Percentiles rank a stretch among this genome's conserved stretches.
phyloP scores from a whole-genome alignment of 2,888 invertebrate genomes.

The Chelonus formosanus region DNA sequence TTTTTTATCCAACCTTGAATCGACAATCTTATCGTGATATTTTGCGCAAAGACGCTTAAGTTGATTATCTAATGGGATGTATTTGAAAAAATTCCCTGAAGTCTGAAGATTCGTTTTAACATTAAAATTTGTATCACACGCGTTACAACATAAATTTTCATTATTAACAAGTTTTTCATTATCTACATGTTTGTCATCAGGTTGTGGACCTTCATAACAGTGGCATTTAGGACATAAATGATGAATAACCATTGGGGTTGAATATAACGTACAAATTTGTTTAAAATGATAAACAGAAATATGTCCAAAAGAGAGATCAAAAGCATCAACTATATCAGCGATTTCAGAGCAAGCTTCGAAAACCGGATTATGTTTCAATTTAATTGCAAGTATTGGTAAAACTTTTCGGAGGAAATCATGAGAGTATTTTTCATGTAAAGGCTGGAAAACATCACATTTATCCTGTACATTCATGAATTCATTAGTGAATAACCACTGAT shows the following conservation, averaged over 20 bases:
- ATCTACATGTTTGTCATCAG: too few species aligned
- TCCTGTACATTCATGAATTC: too few species aligned
- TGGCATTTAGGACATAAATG: constrained; percentile 16
- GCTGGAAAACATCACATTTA: too few species aligned
- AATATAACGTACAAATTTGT: constrained; percentile 18
- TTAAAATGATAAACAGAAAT: constrained; percentile 12
- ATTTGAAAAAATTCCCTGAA: neutral
- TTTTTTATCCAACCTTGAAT: neutral
- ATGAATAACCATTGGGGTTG: constrained; percentile 15
- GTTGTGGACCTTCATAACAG: neutral
- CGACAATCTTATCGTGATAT: neutral
- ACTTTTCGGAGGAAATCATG: too few species aligned
- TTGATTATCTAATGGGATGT: neutral
- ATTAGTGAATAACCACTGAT: too few species aligned
- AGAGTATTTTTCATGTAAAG: too few species aligned
- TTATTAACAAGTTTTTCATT: neutral
- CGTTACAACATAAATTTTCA: neutral
- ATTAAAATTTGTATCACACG: neutral
- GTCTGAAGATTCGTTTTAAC: neutral
- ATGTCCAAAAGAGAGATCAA: too few species aligned
- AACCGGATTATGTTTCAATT: too few species aligned
- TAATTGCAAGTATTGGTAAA: too few species aligned
- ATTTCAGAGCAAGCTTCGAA: too few species aligned
- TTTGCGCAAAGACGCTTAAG: neutral
- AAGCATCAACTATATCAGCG: too few species aligned